Evolutionary conservation across 2,113 vertebrate species (phyloP).

Genomic region (Pygoscelis adeliae): DNA sequence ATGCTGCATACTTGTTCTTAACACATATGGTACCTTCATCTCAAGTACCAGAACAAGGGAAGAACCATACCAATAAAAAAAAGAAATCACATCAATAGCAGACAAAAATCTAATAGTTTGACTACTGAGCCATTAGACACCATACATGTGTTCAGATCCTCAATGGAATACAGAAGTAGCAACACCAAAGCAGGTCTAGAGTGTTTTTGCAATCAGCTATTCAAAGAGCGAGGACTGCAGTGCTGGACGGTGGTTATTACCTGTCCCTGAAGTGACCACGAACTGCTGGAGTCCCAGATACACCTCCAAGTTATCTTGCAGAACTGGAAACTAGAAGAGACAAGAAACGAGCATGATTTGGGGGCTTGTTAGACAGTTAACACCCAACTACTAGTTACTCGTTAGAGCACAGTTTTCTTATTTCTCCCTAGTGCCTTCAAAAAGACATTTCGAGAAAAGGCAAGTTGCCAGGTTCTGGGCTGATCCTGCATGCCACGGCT

Average conservation of each 20-base stretch:
- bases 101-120: neutral
- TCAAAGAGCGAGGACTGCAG: neutral
- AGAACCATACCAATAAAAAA: neutral
- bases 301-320: constrained; percentile 95
- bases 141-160: neutral
- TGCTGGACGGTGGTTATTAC: constrained; percentile 66
- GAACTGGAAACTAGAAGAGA: constrained; percentile 89
- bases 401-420: neutral
- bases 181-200: neutral
- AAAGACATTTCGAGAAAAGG: neutral
- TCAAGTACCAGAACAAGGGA: neutral
- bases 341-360: neutral
- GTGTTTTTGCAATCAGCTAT: neutral
- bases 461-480: neutral
- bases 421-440: neutral
- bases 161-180: fast-evolving
- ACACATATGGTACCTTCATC: neutral
- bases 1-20: neutral
- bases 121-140: neutral
- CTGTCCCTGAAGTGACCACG: constrained; percentile 87
- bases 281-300: constrained; percentile 97
- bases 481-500: neutral
- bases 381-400: neutral
- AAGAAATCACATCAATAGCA: neutral
- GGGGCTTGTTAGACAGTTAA: neutral